Evolutionary conservation across 2,113 vertebrate species (phyloP).

Genomic region (Isurus oxyrinchus): DNA sequence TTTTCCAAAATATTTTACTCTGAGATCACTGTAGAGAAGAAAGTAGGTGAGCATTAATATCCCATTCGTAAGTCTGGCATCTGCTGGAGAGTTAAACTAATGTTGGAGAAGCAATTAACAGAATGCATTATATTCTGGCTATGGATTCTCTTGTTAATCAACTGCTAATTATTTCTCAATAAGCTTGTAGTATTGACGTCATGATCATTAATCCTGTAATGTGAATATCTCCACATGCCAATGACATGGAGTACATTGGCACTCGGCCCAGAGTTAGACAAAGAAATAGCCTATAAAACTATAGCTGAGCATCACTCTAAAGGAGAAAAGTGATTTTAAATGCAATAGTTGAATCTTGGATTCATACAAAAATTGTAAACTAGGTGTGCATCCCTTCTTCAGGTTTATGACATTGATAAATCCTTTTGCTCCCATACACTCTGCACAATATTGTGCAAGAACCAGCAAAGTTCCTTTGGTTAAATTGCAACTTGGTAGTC

Average conservation of each 20-base stretch:
- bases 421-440: not conserved
- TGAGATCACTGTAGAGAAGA: not conserved
- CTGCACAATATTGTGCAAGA: not conserved
- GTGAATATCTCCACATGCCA: not conserved
- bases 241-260: slow-evolving; percentile 30
- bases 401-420: not conserved
- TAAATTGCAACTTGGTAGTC: not conserved
- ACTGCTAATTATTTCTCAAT: slow-evolving; percentile 35
- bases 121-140: not conserved
- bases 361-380: not conserved
- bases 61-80: not conserved
- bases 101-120: slow-evolving; percentile 13
- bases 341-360: not conserved
- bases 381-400: not conserved
- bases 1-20: not conserved
- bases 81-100: slow-evolving; percentile 5
- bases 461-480: not conserved
- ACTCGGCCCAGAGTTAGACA: not conserved
- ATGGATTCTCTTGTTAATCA: slow-evolving; percentile 25
- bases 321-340: not conserved
- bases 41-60: not conserved
- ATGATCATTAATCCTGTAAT: slow-evolving; percentile 23
- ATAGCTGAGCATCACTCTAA: not conserved
- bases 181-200: slow-evolving; percentile 30
- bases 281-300: not conserved